Evolutionary conservation across 2,797 vertebrate species (phyloP).

Genomic region (Molothrus aeneus): DNA sequence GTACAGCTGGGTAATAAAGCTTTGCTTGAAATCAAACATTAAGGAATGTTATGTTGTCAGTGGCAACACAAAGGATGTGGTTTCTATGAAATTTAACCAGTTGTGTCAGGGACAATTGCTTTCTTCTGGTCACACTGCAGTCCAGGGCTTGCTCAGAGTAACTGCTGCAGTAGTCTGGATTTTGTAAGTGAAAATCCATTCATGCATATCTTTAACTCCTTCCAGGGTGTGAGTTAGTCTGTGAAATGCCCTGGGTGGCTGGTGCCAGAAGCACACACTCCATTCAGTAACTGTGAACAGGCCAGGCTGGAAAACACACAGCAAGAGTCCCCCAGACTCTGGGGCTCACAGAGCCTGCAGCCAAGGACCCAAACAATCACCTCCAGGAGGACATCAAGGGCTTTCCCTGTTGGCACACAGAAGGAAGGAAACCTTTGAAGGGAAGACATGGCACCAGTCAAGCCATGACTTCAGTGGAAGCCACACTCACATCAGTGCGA

Average conservation of each 20-base stretch:
- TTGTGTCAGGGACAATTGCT: slow-evolving; percentile 16
- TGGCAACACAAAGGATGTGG: slow-evolving; percentile 60
- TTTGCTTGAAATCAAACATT: slow-evolving; percentile 41
- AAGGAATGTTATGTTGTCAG: slow-evolving; percentile 59
- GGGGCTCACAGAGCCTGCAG: background rate
- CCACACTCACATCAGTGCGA: background rate
- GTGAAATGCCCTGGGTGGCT: background rate
- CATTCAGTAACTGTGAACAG: background rate
- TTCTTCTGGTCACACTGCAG: slow-evolving; percentile 24
- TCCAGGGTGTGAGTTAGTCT: background rate
- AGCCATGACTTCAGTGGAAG: background rate
- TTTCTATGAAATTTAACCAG: slow-evolving; percentile 58
- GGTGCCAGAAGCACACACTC: background rate
- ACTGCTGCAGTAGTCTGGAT: background rate
- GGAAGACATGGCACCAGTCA: background rate
- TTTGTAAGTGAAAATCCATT: background rate
- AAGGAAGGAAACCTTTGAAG: background rate
- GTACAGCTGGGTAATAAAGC: slow-evolving; percentile 29
- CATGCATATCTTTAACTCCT: background rate
- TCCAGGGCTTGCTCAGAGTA: background rate
- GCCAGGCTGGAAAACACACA: background rate
- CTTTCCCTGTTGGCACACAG: background rate
- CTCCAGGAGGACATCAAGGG: background rate
- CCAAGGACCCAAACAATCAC: background rate
- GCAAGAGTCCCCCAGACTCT: background rate